Base-by-base conservation (phyloP, 2,888 invertebrate genomes). In the Pardosa pseudoannulata region DNA sequence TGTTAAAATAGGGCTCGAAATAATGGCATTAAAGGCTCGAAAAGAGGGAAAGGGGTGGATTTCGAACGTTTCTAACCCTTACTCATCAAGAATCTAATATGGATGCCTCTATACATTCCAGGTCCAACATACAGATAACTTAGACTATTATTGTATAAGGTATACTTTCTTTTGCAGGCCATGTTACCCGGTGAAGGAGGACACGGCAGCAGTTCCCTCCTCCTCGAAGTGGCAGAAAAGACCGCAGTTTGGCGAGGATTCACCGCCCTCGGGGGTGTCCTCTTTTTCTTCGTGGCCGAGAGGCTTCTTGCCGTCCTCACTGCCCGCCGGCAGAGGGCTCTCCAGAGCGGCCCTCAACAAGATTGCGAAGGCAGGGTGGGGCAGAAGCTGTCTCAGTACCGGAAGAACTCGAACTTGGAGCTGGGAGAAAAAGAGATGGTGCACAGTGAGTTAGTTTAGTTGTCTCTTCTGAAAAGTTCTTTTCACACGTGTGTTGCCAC, bases 231-330 rank as follows among this genome's bases (percentile, higher is more conserved):
- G 46, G 92, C 93, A 0, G 95, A 96, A 89, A 93, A 94, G 56
- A 93, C 94, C 82, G 96, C 95, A 89, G 95, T 96, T 93, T 96
- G 95, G 94, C 96, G 96, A 91, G 97, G 98, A 0, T 92, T 97
- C 27, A 95, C 95, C 0, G 96, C 96, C 0, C 94, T 96, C 91
- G 90, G 94, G 75, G 97, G 97, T 0, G 94, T 98, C 2, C 95
- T 96, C 9, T 94, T 97, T 92, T 98, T 98, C 93, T 98, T 97
- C 91, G 94, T 97, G 0, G 86, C 85, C 28, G 88, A 88, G 16
- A 28, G 86, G 0, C 39, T 85, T 0, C 39, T 88, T 29, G 74
- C 62, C 1, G 32, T 65, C n/a, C 62, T 79, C 9, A 68, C 82
- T 0, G 28, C 27, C 3, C 67, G 76, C 41, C 73, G 85, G 29